Evolutionary conservation across 1,140 invertebrate species (phyloP).

Genomic region (Pseudomyrmex dendroicus): DNA sequence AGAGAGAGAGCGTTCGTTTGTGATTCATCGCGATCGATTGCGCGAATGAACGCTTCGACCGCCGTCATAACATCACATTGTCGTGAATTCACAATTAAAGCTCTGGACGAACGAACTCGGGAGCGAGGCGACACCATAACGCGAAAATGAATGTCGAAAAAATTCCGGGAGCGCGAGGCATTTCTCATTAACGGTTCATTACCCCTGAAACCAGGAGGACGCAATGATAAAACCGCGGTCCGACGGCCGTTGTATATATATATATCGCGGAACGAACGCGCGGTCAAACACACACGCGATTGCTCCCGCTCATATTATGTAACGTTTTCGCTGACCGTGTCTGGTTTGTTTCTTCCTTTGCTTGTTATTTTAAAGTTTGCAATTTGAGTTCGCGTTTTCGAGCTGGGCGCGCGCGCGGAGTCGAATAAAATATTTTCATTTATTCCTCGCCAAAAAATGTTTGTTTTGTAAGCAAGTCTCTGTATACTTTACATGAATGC

Average conservation of each 20-base stretch:
- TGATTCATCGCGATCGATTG: conserved; percentile 37
- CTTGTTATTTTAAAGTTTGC: conserved; percentile 45
- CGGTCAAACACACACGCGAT: conserved; percentile 20
- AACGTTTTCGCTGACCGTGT: conserved; percentile 39
- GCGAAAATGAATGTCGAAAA: conserved; percentile 62
- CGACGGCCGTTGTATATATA: neutral
- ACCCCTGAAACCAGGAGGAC: conserved; percentile 50
- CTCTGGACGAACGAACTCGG: conserved; percentile 17
- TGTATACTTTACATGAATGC: neutral
- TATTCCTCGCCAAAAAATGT: conserved; percentile 13
- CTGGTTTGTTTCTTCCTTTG: conserved; percentile 27
- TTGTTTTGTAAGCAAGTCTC: conserved; percentile 7
- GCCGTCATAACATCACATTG: conserved; percentile 29
- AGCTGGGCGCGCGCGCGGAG: too few relatives aligned
- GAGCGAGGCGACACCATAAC: conserved; percentile 48
- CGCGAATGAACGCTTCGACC: conserved; percentile 35
- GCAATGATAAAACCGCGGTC: conserved; percentile 26
- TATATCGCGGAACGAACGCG: conserved; percentile 11
- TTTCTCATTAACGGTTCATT: conserved; percentile 71
- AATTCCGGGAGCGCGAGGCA: conserved; percentile 34
- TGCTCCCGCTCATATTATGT: conserved; percentile 43
- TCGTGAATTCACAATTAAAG: conserved; percentile 46
- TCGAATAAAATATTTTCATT: conserved; percentile 46
- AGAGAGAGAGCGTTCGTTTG: neutral
- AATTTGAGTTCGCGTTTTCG: conserved; percentile 17